phyloP scores from a whole-genome alignment of 2,797 vertebrate species.

The Lacerta agilis region DNA sequence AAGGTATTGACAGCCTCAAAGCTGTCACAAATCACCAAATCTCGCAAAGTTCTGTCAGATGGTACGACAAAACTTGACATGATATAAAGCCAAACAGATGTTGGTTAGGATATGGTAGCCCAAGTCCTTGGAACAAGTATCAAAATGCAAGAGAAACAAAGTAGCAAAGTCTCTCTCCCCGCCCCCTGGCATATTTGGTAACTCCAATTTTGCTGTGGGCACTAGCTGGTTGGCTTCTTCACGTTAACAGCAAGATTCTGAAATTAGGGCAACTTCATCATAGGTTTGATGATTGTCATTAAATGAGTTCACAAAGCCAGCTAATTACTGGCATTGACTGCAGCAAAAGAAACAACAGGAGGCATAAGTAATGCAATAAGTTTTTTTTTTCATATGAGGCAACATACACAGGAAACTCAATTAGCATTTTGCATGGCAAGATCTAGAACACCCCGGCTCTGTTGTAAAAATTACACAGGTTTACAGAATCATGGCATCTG shows the following conservation, averaged over 20 bases:
- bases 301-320: neutral
- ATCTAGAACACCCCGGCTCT: neutral
- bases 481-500: slow-evolving; percentile 61
- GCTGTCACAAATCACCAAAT: neutral
- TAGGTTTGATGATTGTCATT: no score
- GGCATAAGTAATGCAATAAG: neutral
- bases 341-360: neutral
- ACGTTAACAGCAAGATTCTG: neutral
- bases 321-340: neutral
- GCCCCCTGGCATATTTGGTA: no score
- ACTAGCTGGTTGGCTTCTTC: no score
- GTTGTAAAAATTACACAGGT: neutral
- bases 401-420: neutral
- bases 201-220: no score
- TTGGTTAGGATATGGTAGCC: neutral
- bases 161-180: no score
- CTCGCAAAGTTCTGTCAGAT: neutral
- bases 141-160: neutral
- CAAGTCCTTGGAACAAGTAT: neutral
- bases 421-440: neutral
- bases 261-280: no score
- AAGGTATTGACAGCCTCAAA: neutral
- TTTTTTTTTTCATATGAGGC: neutral
- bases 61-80: neutral
- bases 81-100: no score